Evolutionary conservation across 64 coral and sea anemone species (phyloP).

Genomic region (Pachyseris speciosa): DNA sequence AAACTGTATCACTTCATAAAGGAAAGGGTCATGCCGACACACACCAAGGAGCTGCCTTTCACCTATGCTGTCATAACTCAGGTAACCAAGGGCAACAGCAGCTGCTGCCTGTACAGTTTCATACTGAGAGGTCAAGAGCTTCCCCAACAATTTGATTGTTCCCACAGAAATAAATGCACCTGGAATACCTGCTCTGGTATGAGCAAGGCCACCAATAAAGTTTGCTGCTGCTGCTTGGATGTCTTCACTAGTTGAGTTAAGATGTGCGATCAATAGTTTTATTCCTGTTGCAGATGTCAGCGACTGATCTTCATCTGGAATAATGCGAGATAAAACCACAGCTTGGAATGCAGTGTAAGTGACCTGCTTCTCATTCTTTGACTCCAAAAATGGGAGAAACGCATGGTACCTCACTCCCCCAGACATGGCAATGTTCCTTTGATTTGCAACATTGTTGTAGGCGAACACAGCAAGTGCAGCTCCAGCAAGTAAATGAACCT

Average conservation of each 20-base stretch:
- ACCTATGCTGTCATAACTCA: conserved; percentile 86
- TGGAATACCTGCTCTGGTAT: conserved; percentile 94
- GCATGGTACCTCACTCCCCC: conserved; percentile 86
- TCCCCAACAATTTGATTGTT: conserved; percentile 76
- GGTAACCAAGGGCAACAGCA: conserved; percentile 89
- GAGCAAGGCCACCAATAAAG: conserved; percentile 89
- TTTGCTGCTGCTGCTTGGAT: conserved; percentile 85
- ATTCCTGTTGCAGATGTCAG: conserved; percentile 89
- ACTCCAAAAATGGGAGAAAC: conserved; percentile 83
- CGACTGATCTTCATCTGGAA: conserved; percentile 95
- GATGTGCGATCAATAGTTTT: conserved; percentile 81
- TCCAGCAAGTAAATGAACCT: conserved; percentile 78
- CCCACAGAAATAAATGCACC: conserved; percentile 93
- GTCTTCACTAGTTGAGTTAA: conserved; percentile 78
- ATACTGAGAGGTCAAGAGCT: conserved; percentile 83
- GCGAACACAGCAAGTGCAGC: conserved; percentile 87
- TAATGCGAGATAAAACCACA: conserved; percentile 89
- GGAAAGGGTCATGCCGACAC: conserved; percentile 89
- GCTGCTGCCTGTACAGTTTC: conserved; percentile 88
- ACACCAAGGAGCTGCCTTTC: conserved; percentile 90
- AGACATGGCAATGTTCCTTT: conserved; percentile 85
- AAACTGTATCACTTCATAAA: conserved; percentile 89
- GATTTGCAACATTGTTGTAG: conserved; percentile 91
- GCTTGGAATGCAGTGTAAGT: conserved; percentile 96
- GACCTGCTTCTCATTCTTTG: conserved; percentile 66